These are phyloP conservation scores for Spilosoma lubricipeda DNA, from an alignment of 2,888 invertebrate species.

Conservation along the genomic window DNA sequence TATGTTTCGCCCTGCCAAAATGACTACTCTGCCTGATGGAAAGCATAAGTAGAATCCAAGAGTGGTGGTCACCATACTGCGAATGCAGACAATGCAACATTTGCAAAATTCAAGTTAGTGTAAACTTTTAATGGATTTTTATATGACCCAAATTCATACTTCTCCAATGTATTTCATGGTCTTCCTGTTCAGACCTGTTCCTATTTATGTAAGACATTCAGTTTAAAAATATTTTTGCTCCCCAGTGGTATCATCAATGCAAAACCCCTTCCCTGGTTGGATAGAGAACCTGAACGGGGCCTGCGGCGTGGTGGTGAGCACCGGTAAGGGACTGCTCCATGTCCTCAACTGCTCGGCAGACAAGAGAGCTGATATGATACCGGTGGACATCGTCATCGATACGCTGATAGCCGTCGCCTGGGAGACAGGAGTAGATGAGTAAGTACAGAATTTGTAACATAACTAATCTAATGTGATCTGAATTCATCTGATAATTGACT, in stretches of 20 bases:
- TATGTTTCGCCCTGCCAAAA: too few relatives aligned
- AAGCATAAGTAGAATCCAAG: too few relatives aligned
- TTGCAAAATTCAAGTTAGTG: too few relatives aligned
- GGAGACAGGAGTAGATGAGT: constrained; percentile 87
- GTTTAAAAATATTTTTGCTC: background rate
- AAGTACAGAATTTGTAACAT: constrained; percentile 30
- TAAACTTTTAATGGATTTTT: too few relatives aligned
- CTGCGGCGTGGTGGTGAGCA: constrained; percentile 89
- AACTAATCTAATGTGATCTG: background rate
- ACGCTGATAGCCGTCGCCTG: constrained; percentile 90
- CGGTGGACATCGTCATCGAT: constrained; percentile 93
- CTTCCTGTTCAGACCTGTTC: background rate
- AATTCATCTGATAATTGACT: background rate
- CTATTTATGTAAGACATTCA: background rate
- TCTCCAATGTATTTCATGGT: background rate
- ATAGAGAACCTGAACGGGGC: constrained; percentile 97
- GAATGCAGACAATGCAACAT: too few relatives aligned
- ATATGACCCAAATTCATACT: background rate
- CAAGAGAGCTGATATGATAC: constrained; percentile 90
- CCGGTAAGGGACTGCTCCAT: constrained; percentile 91
- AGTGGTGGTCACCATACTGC: too few relatives aligned
- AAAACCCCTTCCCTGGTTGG: constrained; percentile 92
- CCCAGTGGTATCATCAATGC: constrained; percentile 88
- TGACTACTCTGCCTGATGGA: too few relatives aligned
- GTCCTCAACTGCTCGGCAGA: constrained; percentile 86